phyloP scores from a whole-genome alignment of 2,113 vertebrate species.

The Rhodinocichla rosea region DNA sequence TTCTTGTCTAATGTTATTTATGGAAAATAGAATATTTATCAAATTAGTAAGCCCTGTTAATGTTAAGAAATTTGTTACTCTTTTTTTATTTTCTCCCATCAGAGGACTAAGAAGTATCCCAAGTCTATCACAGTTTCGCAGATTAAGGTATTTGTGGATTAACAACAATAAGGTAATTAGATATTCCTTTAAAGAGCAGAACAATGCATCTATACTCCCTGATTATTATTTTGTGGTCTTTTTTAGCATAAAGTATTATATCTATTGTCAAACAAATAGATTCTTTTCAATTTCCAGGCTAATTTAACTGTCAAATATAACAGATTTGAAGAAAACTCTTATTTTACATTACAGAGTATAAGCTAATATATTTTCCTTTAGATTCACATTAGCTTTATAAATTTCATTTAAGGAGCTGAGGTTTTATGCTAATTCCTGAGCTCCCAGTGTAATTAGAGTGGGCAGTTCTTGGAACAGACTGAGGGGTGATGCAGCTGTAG shows the following conservation, averaged over 20 bases:
- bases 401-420: background rate
- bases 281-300: background rate
- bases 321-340: background rate
- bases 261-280: background rate
- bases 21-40: background rate
- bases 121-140: conserved; percentile 74
- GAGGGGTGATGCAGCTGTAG: background rate
- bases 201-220: background rate
- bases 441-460: background rate
- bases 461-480: background rate
- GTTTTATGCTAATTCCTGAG: background rate
- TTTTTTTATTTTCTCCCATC: background rate
- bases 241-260: background rate
- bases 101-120: conserved; percentile 73
- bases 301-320: background rate
- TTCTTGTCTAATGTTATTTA: background rate
- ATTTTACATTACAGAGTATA: background rate
- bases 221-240: background rate
- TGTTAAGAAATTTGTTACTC: background rate
- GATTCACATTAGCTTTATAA: background rate
- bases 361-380: background rate
- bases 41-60: background rate
- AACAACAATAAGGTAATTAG: conserved; percentile 80
- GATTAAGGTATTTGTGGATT: conserved; percentile 78
- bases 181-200: background rate